Percentiles rank a stretch among this genome's conserved stretches.
Evolutionary conservation across 2,888 invertebrate genomes (phyloP).

Genomic region (Stegophylla sp.): DNA sequence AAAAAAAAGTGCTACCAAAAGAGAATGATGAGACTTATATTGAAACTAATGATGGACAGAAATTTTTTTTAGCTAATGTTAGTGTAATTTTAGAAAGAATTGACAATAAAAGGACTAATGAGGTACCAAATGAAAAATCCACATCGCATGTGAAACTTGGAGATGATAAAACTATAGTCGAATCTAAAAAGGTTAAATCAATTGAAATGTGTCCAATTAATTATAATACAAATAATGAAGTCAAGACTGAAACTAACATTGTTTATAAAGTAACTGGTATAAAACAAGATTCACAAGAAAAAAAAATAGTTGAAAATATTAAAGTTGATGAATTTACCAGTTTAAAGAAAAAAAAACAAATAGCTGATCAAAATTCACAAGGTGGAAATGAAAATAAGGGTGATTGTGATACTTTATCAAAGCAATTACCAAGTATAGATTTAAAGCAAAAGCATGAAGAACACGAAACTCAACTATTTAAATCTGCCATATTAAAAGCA

Average conservation of each 20-base stretch:
- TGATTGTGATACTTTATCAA: background rate
- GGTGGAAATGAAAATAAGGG: background rate
- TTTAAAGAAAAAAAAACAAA: constrained; percentile 4
- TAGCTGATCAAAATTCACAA: background rate
- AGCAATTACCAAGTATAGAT: background rate
- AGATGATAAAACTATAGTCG: background rate
- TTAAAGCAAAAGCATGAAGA: background rate
- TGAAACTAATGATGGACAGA: background rate
- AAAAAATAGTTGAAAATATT: background rate
- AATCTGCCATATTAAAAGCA: constrained; percentile 52
- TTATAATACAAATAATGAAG: background rate
- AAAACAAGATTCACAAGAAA: background rate
- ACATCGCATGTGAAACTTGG: background rate
- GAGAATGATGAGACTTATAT: background rate
- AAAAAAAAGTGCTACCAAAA: background rate
- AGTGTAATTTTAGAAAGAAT: constrained; percentile 13
- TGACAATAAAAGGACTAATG: background rate
- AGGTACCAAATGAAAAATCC: background rate
- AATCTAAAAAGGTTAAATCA: background rate
- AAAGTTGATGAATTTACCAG: background rate
- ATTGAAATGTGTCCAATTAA: background rate
- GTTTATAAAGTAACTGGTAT: background rate
- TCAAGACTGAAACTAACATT: background rate
- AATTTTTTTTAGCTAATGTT: background rate
- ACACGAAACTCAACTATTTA: constrained; percentile 37